Base-by-base conservation (phyloP, 2,888 invertebrate genomes). In the Trypoxylon attenuatum region DNA sequence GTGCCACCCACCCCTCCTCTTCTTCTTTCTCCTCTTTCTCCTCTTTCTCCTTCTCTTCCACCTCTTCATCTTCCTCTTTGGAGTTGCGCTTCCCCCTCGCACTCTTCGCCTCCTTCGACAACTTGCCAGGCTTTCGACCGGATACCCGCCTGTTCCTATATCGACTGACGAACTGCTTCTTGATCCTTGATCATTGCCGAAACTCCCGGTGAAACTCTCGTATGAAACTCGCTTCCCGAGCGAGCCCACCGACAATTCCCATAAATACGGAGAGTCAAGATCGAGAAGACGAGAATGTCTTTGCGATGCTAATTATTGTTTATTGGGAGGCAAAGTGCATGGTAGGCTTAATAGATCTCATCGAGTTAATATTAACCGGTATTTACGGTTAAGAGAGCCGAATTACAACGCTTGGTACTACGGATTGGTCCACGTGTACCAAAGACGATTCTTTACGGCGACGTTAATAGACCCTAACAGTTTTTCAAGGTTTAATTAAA, bases 1-100 rank as follows among this genome's bases (percentile, higher is more conserved):
- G 66, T 68, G 10, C 63, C 63, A 59, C 65, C 63, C 66, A 49
- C 63, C 53, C 47, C 21, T 55, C 13, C 45, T 57, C 23, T 13
- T 21, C 41, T 13, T 18, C 15, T 2, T 5, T 21, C 46, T 8
- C 18, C 22, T n/a, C 41, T 27, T 22, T 33, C 10, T 21, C 38
- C 13, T 5, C 53, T n/a, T 15, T 29, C 2, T 25, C 29, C 42
- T 10, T 5, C 51, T 25, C 10, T n/a, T 55, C 13, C 45, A 55
- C 23, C 16, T 21, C 41, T 13, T 18, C 15, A 3, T 5, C 22
- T 39, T 8, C 18, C 22, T n/a, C 41, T 27, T 22, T 33, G n/a
- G n/a, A 21, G 6, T 5, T n/a, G n/a, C n/a, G n/a, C n/a, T n/a
- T 45, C 41, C 16, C 38, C 41, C 39, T 54, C 52, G 41, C 29